Evolutionary conservation across 1,140 invertebrate species (phyloP).

Genomic region (Anadara kagoshimensis): DNA sequence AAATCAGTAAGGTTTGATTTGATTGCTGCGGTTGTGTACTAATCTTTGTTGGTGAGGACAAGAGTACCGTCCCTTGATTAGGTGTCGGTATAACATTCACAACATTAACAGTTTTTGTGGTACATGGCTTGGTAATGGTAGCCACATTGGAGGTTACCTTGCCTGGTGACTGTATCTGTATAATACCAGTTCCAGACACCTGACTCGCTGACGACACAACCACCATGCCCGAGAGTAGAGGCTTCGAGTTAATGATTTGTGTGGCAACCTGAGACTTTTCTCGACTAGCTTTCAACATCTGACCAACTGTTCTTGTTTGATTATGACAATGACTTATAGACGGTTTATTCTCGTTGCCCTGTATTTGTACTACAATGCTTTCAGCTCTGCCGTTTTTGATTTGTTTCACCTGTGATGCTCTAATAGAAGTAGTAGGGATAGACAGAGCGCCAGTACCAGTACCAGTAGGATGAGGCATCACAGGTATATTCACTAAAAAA

Average conservation of each 20-base stretch:
- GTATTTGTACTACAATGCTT: slow-evolving; percentile 10
- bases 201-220: slow-evolving; percentile 6
- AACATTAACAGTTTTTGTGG: slow-evolving; percentile 34
- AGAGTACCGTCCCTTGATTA: slow-evolving; percentile 1
- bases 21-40: slow-evolving; percentile 1
- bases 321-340: not conserved
- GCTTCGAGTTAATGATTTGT: not conserved
- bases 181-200: slow-evolving; percentile 18
- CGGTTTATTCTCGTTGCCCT: slow-evolving; percentile 32
- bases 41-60: not conserved
- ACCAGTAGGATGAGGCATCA: slow-evolving; percentile 51
- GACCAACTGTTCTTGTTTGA: slow-evolving; percentile 24
- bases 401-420: slow-evolving; percentile 54
- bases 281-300: slow-evolving; percentile 33
- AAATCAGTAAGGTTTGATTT: not conserved
- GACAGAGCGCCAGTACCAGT: slow-evolving; percentile 41
- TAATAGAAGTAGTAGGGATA: slow-evolving; percentile 41
- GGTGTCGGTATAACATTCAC: slow-evolving; percentile 32
- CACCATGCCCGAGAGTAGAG: not conserved
- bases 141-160: slow-evolving; percentile 9
- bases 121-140: slow-evolving; percentile 3
- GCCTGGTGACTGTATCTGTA: slow-evolving; percentile 23
- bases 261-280: slow-evolving; percentile 15
- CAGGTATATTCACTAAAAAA: slow-evolving; percentile 63
- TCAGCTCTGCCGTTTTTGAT: slow-evolving; percentile 18